Evolutionary conservation across 2,113 vertebrate genomes (phyloP).

Genomic region (Menura novaehollandiae): DNA sequence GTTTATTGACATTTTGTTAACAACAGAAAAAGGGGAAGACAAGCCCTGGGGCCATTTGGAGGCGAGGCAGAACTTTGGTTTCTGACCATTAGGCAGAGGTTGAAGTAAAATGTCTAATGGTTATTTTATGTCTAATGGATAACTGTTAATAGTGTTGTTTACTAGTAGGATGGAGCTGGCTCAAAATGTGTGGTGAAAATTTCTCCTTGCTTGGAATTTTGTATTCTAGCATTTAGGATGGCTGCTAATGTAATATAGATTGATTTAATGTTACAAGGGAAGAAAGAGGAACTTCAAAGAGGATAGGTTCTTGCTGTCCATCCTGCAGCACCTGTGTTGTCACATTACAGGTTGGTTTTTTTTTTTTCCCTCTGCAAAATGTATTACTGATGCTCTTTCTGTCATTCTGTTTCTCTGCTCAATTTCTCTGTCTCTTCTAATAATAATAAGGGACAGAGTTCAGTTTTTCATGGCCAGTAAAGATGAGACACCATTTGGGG

Average conservation of each 20-base stretch:
- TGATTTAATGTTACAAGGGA: not conserved
- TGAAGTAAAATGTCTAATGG: not conserved
- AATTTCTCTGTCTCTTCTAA: not conserved
- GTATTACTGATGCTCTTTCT: not conserved
- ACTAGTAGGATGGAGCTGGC: not conserved
- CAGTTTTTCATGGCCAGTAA: not conserved
- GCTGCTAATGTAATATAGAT: not conserved
- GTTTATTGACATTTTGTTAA: not conserved
- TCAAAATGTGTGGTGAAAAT: not conserved
- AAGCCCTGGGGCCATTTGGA: not conserved
- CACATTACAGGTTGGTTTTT: too few relatives aligned
- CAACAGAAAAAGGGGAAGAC: not conserved
- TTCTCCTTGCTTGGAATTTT: not conserved
- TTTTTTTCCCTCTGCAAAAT: not conserved
- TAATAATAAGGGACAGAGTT: not conserved
- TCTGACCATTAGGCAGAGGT: not conserved
- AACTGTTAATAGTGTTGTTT: not conserved
- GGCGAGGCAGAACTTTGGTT: not conserved
- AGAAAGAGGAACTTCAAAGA: not conserved
- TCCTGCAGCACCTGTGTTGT: not conserved
- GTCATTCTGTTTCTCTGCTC: not conserved
- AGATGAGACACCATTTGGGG: not conserved
- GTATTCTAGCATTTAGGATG: not conserved
- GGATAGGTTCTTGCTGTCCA: not conserved
- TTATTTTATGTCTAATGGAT: not conserved